Base-by-base conservation (phyloP, 2,888 invertebrate genomes). In the Pedicia rivosa region DNA sequence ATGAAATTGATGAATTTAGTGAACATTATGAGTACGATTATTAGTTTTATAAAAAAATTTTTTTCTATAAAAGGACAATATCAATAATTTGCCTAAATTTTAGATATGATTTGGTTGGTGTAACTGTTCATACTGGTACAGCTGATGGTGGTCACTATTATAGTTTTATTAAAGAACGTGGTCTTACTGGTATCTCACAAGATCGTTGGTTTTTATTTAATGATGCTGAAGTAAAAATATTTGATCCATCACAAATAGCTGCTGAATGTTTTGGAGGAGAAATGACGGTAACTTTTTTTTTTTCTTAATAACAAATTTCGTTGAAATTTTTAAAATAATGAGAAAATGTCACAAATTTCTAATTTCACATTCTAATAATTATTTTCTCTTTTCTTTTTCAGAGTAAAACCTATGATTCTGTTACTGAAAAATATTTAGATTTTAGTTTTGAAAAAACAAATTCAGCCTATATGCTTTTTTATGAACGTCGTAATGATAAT, bases 61-160 rank as follows among this genome's bases (percentile, higher is more conserved):
- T 10, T n/a, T n/a, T n/a, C n/a, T n/a, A n/a, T n/a, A n/a, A n/a
- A 19, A 24, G 25, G 7, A 15, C 17, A 34, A 24, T n/a, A 32
- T 36, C 41, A 71, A 16, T 37, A 12, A n/a, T n/a, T n/a, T n/a
- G n/a, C n/a, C n/a, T n/a, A n/a, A n/a, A n/a, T 36, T 44, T 3
- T 44, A 72, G 72, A 37, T 72, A 83, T 61, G 86, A 87, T 57
- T 59, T 90, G 43, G 87, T 87, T 43, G 94, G 94, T 9, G 91
- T 94, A 9, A 94, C 94, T 0, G 94, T 94, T 0, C 94, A 94
- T 63, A 94, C 94, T 12, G 94, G 94, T n/a, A 94, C 91, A 0
- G 94, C 94, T 2, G 94, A 94, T 58, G 92, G 92, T 37, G 94
- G 94, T 0, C 94, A 94, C 61, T 94, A 94, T 61, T 92, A 92